phyloP scores from a whole-genome alignment of 2,113 vertebrate genomes.

The Rhynchomys soricoides region DNA sequence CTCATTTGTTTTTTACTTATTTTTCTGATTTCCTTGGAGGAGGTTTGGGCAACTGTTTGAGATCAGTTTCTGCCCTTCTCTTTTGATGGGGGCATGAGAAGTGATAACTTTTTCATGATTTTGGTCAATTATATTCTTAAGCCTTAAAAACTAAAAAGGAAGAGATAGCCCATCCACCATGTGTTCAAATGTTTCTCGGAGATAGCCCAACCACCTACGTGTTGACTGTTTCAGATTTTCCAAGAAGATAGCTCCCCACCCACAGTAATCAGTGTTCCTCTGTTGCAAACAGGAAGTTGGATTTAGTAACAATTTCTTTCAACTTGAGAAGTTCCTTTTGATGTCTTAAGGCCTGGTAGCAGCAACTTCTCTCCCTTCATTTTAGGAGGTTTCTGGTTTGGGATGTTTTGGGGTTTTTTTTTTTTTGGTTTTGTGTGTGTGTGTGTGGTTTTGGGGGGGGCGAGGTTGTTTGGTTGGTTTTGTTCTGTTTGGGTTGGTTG shows the following conservation, averaged over 20 bases:
- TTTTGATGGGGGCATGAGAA: background rate
- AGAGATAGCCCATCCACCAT: background rate
- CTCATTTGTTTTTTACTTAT: background rate
- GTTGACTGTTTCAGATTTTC: background rate
- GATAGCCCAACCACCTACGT: background rate
- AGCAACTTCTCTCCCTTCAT: background rate
- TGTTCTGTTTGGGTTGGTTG: background rate
- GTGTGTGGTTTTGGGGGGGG: background rate
- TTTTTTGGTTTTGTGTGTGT: background rate
- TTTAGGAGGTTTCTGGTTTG: background rate
- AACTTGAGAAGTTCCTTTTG: background rate
- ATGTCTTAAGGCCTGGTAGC: background rate
- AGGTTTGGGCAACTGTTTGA: background rate
- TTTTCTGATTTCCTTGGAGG: background rate
- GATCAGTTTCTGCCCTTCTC: background rate
- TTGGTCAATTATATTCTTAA: slow-evolving; percentile 20
- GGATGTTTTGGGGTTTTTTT: no score
- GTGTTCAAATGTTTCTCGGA: no score
- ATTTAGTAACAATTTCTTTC: background rate
- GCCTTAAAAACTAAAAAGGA: background rate
- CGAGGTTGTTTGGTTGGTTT: background rate
- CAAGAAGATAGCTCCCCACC: no score
- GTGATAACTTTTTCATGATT: background rate
- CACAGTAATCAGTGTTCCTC: no score
- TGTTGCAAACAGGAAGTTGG: background rate